phyloP scores from a whole-genome alignment of 2,888 invertebrate genomes.

The Napeogenes sylphis region DNA sequence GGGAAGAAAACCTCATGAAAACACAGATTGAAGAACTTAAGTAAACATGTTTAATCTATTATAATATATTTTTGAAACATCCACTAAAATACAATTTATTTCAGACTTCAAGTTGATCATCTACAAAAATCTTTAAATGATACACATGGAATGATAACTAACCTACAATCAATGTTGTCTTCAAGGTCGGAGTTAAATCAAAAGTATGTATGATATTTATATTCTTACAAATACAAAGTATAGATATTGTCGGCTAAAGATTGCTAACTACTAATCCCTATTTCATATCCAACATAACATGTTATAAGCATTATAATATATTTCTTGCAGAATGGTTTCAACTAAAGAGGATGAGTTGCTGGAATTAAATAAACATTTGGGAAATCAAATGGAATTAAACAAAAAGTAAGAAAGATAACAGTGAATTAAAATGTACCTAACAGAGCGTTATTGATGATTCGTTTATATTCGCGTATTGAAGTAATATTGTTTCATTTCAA shows the following conservation, averaged over 20 bases:
- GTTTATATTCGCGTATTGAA: neutral
- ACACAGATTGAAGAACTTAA: constrained; percentile 64
- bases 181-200: constrained; percentile 59
- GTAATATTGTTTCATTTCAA: neutral
- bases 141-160: constrained; percentile 65
- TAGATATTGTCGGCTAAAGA: too few relatives aligned
- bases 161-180: constrained; percentile 58
- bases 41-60: constrained; percentile 37
- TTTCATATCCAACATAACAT: neutral
- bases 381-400: constrained; percentile 78
- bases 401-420: constrained; percentile 64
- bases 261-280: too few relatives aligned
- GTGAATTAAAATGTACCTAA: neutral
- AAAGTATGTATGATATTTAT: constrained; percentile 46
- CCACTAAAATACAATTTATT: constrained; percentile 25
- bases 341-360: constrained; percentile 72
- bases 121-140: constrained; percentile 68
- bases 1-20: constrained; percentile 72
- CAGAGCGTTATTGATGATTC: neutral
- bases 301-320: neutral
- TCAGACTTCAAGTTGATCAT: constrained; percentile 66
- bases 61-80: neutral
- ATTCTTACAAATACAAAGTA: too few relatives aligned
- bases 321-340: constrained; percentile 58
- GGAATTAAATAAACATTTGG: constrained; percentile 77